These are phyloP conservation scores for Notarius lentiginosus DNA, from an alignment of 2,113 vertebrate species.

Conservation along the genomic window DNA sequence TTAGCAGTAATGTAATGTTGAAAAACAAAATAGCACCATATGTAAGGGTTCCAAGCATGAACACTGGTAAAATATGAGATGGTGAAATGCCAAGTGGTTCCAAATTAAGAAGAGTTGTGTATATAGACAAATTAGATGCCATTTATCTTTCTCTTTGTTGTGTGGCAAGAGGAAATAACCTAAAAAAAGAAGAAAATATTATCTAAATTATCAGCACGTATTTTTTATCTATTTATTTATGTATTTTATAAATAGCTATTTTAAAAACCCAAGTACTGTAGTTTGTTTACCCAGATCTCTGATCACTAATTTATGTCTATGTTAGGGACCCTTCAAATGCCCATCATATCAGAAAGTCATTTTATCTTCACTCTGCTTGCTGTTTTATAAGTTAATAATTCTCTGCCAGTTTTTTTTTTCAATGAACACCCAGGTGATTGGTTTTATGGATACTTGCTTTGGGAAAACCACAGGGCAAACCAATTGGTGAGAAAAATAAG, in stretches of 20 bases:
- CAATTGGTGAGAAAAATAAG: neutral
- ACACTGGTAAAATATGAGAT: slow-evolving; percentile 36
- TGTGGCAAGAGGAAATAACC: neutral
- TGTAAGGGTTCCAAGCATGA: slow-evolving; percentile 5
- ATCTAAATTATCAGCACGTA: too few species aligned
- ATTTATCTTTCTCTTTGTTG: neutral
- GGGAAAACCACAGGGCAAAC: neutral
- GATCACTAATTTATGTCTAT: neutral
- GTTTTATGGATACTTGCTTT: neutral
- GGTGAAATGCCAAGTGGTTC: slow-evolving; percentile 49
- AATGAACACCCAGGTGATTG: neutral
- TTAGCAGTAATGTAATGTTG: too few species aligned
- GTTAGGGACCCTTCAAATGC: neutral
- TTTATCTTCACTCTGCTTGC: too few species aligned
- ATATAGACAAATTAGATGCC: slow-evolving; percentile 29
- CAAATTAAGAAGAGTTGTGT: slow-evolving; percentile 41
- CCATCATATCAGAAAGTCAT: neutral
- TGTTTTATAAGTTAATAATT: neutral
- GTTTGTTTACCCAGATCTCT: neutral
- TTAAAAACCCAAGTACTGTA: neutral
- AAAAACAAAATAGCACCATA: slow-evolving; percentile 22
- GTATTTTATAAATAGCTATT: neutral
- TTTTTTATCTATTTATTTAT: neutral
- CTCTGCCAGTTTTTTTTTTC: too few species aligned
- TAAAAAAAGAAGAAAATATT: neutral